Base-by-base conservation (phyloP, 2,797 vertebrate species). In the Remorina albescens region DNA sequence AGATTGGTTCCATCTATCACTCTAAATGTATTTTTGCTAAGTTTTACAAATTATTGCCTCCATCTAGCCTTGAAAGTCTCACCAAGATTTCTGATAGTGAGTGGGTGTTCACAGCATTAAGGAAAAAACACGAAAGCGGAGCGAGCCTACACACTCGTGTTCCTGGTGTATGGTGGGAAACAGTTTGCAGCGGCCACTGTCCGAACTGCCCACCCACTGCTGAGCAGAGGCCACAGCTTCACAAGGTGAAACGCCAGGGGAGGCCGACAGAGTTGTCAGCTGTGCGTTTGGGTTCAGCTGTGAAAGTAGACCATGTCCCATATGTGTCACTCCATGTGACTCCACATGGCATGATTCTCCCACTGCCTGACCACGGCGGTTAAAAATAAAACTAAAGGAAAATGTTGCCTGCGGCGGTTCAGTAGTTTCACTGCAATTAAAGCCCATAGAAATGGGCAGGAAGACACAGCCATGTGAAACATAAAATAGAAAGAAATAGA, bases 101-200 rank as follows among this genome's bases (percentile, higher is more conserved):
- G 82, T 83, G 77, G 86, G 87, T 49, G 84, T 71, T 69, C n/a
- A n/a, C 53, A 55, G 76, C 60, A 39, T 68, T 65, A 47, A 71
- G 49, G 65, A 65, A 79, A 62, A 60, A 74, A 74, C n/a, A 51
- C 18, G 37, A 78, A 63, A 77, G 69, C 67, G 36, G 28, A 70
- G 56, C 16, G 34, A 66, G 72, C 79, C 86, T 46, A 82, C 86
- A 59, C 77, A 55, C 66, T 80, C 37, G 21, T 55, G 37, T 74
- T 64, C 13, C 46, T 46, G 64, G 57, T 87, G 78, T 71, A 83
- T 82, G 70, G 78, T 75, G 71, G 71, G 76, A 77, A 72, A 59
- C n/a, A n/a, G 8, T 75, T 64, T 65, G 25, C 51, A 59, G 72
- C 50, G 25, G 13, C 53, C 23, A 5, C 37, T 44, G 36, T 42